Conservation (phyloP, 1,140 invertebrate genomes). For the Popillia japonica region DNA sequence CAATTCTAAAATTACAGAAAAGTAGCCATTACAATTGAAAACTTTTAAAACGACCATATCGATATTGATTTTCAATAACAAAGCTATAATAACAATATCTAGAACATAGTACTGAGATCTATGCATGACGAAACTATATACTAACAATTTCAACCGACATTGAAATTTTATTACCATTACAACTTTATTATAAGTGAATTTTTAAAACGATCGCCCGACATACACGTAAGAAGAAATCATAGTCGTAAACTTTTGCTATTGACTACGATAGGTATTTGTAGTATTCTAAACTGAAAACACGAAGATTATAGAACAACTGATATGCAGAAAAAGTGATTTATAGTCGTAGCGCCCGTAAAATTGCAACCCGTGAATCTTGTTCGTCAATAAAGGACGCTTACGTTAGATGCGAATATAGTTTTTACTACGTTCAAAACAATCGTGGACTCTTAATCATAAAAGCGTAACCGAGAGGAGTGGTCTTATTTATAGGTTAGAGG, state of each 20-base stretch:
- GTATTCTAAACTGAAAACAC: background rate
- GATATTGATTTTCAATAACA: no score
- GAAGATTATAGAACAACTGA: background rate
- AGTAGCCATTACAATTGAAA: no score
- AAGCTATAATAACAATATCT: no score
- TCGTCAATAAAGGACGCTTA: conserved; percentile 9
- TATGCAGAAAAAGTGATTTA: background rate
- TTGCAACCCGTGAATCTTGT: background rate
- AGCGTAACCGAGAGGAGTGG: background rate
- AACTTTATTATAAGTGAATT: background rate
- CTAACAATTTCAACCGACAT: no score
- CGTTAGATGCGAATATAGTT: background rate
- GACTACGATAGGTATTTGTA: background rate
- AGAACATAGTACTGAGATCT: no score
- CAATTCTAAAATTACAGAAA: no score
- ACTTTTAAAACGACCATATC: no score
- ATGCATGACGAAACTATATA: no score
- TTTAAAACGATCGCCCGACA: background rate
- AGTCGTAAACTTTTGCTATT: background rate
- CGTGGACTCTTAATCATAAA: background rate
- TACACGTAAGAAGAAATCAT: background rate
- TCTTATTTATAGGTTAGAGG: background rate
- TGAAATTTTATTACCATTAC: no score
- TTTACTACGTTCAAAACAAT: conserved; percentile 11
- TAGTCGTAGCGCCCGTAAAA: background rate